These are phyloP conservation scores for Lycocorax pyrrhopterus DNA, from an alignment of 2,113 vertebrate genomes.

Conservation along the genomic window DNA sequence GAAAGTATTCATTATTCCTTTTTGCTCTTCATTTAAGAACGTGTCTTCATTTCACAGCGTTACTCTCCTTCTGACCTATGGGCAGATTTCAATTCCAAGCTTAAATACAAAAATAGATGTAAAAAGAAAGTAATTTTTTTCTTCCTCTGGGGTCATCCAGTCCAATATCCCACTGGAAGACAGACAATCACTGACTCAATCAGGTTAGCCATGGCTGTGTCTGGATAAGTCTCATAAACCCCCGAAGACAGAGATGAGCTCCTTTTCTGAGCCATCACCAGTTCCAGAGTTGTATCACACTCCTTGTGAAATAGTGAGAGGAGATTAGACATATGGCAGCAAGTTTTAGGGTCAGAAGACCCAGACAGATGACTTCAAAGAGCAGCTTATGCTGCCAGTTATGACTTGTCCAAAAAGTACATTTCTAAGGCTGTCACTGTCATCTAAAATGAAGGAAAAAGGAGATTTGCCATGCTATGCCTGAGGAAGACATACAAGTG, in stretches of 20 bases:
- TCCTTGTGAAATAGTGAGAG: neutral
- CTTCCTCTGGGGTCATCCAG: neutral
- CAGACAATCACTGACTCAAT: neutral
- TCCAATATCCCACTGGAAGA: neutral
- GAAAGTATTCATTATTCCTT: neutral
- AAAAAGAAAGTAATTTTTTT: neutral
- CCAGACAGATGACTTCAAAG: neutral
- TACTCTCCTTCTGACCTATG: neutral
- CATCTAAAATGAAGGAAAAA: neutral
- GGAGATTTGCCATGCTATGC: neutral
- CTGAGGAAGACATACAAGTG: neutral
- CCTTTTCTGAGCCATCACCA: neutral
- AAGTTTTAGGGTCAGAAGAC: neutral
- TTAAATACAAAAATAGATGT: neutral
- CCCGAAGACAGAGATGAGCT: neutral
- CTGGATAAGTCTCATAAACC: neutral
- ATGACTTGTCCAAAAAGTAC: neutral
- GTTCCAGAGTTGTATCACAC: neutral
- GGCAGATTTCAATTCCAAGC: neutral
- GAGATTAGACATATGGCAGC: rapidly evolving
- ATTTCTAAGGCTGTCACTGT: neutral
- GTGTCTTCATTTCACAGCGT: neutral
- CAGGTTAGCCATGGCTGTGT: neutral
- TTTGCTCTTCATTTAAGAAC: neutral
- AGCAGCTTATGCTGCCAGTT: neutral